Percentiles rank a stretch among this genome's conserved stretches.
Conservation (phyloP, 2,113 vertebrate genomes). For the Sminthopsis crassicaudata region DNA sequence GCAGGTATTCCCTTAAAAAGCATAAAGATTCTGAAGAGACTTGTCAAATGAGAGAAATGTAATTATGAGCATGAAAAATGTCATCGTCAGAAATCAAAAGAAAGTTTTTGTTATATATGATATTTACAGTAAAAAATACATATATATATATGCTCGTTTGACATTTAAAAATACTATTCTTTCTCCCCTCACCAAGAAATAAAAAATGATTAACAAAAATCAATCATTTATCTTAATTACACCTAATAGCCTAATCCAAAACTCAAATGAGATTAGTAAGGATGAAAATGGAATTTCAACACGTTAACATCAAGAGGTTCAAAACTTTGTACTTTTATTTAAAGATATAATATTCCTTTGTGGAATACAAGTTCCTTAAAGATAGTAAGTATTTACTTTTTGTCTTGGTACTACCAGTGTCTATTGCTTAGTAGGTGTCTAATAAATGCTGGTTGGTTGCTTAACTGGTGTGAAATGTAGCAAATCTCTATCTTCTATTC, state of each 20-base stretch:
- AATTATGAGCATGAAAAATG: conserved; percentile 35
- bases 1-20: conserved; percentile 57
- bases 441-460: neutral
- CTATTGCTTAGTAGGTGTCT: neutral
- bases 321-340: neutral
- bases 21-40: conserved; percentile 51
- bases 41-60: conserved; percentile 50
- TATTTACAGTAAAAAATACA: neutral
- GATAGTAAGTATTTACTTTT: neutral
- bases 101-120: neutral
- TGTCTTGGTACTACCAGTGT: neutral
- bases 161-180: neutral
- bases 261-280: neutral
- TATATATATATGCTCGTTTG: neutral
- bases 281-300: neutral
- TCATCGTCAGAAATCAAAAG: conserved; percentile 36
- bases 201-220: neutral
- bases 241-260: neutral
- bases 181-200: neutral
- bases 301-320: neutral
- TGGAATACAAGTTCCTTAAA: neutral
- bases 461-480: neutral
- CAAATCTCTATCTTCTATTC: neutral
- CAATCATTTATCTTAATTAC: conserved; percentile 29
- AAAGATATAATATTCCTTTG: neutral